A percentile compares a stretch with the other conserved stretches of the same genome.
Conservation (phyloP, 2,888 invertebrate species). For the Tipula unca region DNA sequence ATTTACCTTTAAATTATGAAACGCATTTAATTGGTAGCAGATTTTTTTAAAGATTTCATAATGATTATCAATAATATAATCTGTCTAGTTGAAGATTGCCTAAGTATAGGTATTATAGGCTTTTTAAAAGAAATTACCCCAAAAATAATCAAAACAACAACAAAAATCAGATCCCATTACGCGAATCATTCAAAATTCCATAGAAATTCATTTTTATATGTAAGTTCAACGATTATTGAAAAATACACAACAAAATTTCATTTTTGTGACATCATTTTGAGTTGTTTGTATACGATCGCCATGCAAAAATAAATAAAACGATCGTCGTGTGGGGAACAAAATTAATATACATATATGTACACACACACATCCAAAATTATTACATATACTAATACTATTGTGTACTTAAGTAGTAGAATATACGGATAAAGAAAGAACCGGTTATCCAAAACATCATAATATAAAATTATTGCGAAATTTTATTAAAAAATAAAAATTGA, state of each 20-base stretch:
- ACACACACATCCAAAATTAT: background rate
- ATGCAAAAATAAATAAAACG: background rate
- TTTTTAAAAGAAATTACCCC: background rate
- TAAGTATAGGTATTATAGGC: background rate
- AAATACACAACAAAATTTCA: background rate
- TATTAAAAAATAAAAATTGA: background rate
- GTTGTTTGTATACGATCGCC: background rate
- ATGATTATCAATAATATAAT: background rate
- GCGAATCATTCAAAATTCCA: background rate
- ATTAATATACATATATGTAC: background rate
- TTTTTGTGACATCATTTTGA: background rate
- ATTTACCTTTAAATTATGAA: background rate
- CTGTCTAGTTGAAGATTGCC: too few relatives aligned
- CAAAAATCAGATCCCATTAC: background rate
- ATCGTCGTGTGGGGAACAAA: background rate
- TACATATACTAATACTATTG: background rate
- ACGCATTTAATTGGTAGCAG: background rate
- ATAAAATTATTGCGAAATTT: background rate
- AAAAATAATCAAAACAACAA: background rate
- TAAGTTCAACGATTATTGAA: background rate
- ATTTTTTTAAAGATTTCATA: background rate
- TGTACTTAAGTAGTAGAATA: too few relatives aligned
- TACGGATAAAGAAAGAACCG: constrained; percentile 3
- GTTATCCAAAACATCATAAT: background rate
- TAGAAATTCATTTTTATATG: background rate